These are phyloP conservation scores for Echinometra lucunter DNA, from an alignment of 53 echinoderm and acorn worm genomes.

Conservation along the genomic window DNA sequence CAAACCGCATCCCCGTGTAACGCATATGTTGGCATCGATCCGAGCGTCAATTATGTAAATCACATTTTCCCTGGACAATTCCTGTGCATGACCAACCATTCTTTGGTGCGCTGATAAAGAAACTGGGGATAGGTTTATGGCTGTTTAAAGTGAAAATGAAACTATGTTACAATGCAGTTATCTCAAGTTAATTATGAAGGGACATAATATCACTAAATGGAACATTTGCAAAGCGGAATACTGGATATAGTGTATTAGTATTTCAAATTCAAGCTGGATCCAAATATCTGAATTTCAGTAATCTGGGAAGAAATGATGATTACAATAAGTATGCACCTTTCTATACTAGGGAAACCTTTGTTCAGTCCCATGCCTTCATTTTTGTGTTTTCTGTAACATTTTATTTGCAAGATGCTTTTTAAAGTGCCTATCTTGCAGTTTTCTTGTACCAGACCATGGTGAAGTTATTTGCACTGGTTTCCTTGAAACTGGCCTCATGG, in stretches of 20 bases:
- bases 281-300: too few relatives aligned
- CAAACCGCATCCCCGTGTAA: conserved; percentile 8
- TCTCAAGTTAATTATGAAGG: neutral
- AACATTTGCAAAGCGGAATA: neutral
- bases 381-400: neutral
- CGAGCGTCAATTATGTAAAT: conserved; percentile 49
- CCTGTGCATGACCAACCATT: conserved; percentile 25
- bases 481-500: too few relatives aligned
- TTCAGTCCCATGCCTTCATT: conserved; percentile 8
- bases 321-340: neutral
- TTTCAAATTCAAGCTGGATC: neutral
- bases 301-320: too few relatives aligned
- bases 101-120: neutral
- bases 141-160: neutral
- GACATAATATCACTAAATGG: neutral
- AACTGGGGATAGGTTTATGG: neutral
- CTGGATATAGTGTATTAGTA: neutral
- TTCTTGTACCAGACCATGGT: too few relatives aligned
- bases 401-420: neutral
- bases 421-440: too few relatives aligned
- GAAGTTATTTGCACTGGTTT: too few relatives aligned
- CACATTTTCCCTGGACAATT: conserved; percentile 21
- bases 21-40: conserved; percentile 50
- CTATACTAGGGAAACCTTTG: neutral
- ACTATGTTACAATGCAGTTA: neutral